These are phyloP conservation scores for Conchocele bisecta DNA, from an alignment of 2,888 invertebrate species.

Conservation along the genomic window DNA sequence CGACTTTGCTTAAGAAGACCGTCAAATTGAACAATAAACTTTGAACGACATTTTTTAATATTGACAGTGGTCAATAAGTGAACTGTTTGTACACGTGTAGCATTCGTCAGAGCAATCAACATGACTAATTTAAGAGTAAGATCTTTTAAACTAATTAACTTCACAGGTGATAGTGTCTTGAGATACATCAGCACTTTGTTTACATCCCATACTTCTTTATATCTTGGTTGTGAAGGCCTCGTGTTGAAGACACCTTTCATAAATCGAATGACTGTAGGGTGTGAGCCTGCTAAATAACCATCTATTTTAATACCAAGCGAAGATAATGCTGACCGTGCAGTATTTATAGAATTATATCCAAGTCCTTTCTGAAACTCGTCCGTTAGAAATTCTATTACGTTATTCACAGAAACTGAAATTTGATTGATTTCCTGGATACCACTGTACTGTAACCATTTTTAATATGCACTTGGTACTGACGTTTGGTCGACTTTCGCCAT, in stretches of 20 bases:
- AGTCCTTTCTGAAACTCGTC: too few relatives aligned
- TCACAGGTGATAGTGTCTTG: too few relatives aligned
- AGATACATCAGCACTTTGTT: too few relatives aligned
- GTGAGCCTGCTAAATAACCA: conserved; percentile 18
- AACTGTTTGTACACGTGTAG: too few relatives aligned
- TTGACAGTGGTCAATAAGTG: too few relatives aligned
- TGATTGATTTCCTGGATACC: conserved; percentile 35
- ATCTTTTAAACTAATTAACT: too few relatives aligned
- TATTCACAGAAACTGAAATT: conserved; percentile 20
- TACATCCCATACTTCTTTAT: too few relatives aligned
- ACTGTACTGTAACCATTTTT: conserved; percentile 53
- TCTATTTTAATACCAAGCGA: conserved; percentile 24
- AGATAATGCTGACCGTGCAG: conserved; percentile 38
- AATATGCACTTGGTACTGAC: conserved; percentile 43
- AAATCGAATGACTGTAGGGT: conserved; percentile 46
- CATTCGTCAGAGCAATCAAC: too few relatives aligned
- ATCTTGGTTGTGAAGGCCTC: conserved; percentile 31
- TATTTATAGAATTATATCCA: conserved; percentile 49
- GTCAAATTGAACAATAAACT: too few relatives aligned
- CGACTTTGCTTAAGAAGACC: too few relatives aligned
- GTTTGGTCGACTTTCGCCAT: conserved; percentile 46
- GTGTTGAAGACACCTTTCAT: conserved; percentile 49
- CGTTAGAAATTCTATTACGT: conserved; percentile 14
- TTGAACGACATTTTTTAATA: too few relatives aligned
- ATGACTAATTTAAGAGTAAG: too few relatives aligned